Base-by-base conservation (phyloP, 2,888 invertebrate species). In the Amphipyra tragopoginis region DNA sequence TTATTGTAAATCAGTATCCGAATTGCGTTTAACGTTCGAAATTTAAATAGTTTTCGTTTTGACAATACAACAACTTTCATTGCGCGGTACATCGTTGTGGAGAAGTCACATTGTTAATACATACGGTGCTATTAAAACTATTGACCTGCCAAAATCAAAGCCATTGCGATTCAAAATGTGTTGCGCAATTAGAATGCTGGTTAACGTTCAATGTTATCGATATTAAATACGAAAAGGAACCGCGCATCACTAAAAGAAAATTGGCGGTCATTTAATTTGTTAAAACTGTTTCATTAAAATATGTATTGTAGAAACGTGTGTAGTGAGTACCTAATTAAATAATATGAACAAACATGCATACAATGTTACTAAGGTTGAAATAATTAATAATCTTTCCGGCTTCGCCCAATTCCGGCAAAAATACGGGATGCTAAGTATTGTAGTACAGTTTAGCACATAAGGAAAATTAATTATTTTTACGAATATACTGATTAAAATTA, bases 371-470 rank as follows among this genome's bases (percentile, higher is more conserved):
- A 36, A 29, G 15, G 10, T 33, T 49, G 49, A 55, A 66, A 56
- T 73, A 71, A 73, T 68, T 42, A 72, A 36, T 13, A 48, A 29
- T 7, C 9, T 44, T 57, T 74, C 70, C 70, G 70, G 70, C 74
- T 51, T 50, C 70, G 70, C 70, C 70, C 74, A 68, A 8, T 34
- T 66, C 70, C 63, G 62, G 68, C 43, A 47, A 36, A 44, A 58
- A 47, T 0, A 43, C 52, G 2, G 15, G 33, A 53, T 54, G 42
- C 8, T 43, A 34, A 54, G 2, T 10, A 15, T 40, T 43, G 8
- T n/a, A 26, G 13, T 52, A 38, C 11, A 71, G 26, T 66, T 45
- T 21, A 55, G 38, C 6, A 9, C 15, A 48, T 2, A 53, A 57
- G 53, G 47, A 72, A 60, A 60, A 60, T 44, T 1, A 3, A 7